Evolutionary conservation across 2,113 vertebrate species (phyloP).

Genomic region (Phyllostomus discolor): DNA sequence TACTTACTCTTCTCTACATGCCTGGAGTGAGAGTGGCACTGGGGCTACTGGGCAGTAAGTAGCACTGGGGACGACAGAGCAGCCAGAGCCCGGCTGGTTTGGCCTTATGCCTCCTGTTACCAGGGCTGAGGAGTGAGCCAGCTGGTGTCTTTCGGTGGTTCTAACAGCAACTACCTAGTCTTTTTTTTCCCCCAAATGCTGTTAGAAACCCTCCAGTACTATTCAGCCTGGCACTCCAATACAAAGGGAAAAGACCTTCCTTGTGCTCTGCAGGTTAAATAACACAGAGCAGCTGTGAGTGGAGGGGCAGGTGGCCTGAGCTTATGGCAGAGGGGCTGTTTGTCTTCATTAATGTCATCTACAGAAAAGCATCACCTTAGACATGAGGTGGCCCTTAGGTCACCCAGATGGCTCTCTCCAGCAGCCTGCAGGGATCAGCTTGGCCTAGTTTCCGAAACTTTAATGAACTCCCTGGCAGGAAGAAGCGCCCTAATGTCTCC

Average conservation of each 20-base stretch:
- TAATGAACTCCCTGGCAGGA: background rate
- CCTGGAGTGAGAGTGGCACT: background rate
- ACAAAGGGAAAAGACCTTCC: background rate
- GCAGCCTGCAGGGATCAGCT: background rate
- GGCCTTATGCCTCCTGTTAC: background rate
- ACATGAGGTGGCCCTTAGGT: background rate
- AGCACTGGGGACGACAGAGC: fast-evolving
- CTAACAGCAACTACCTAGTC: background rate
- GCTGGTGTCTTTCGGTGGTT: background rate
- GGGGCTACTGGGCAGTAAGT: background rate
- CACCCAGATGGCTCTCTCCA: background rate
- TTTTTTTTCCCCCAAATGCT: background rate
- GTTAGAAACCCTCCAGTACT: background rate
- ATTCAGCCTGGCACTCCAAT: background rate
- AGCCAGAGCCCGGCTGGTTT: background rate
- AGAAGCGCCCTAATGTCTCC: background rate
- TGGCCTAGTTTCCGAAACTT: background rate
- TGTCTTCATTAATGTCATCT: constrained; percentile 20
- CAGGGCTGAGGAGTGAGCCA: background rate
- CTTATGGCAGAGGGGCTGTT: background rate
- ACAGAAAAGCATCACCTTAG: background rate
- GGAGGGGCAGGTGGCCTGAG: background rate
- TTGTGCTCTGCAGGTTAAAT: background rate
- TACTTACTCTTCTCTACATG: background rate
- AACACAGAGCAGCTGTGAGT: background rate